These are phyloP conservation scores for Agonopterix subpropinquella DNA, from an alignment of 2,888 invertebrate genomes.

Conservation along the genomic window DNA sequence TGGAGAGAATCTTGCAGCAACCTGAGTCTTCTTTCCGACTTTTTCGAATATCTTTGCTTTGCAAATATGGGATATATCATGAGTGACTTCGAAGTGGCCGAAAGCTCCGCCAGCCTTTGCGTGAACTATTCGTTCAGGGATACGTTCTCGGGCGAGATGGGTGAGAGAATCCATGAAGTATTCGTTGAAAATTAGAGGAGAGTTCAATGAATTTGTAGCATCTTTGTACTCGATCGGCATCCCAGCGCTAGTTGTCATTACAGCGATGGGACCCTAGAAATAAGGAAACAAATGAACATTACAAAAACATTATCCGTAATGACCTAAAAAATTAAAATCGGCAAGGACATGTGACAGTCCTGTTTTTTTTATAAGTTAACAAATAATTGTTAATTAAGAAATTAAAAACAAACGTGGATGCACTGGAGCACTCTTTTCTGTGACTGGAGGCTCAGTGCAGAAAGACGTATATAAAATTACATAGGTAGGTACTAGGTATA, in stretches of 20 bases:
- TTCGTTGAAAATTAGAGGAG: constrained; percentile 85
- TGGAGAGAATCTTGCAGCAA: constrained; percentile 85
- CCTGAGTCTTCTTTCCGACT: constrained; percentile 84
- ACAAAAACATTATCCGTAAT: too few relatives aligned
- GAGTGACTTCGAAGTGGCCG: constrained; percentile 89
- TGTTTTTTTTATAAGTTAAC: too few relatives aligned
- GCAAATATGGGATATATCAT: constrained; percentile 84
- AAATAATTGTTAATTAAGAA: too few relatives aligned
- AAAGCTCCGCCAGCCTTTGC: constrained; percentile 94
- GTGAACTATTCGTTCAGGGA: constrained; percentile 94
- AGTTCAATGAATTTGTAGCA: constrained; percentile 85
- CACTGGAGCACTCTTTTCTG: too few relatives aligned
- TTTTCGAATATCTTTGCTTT: constrained; percentile 84
- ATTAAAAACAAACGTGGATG: too few relatives aligned
- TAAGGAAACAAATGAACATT: not conserved
- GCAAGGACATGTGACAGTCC: too few relatives aligned
- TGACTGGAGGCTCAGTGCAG: too few relatives aligned
- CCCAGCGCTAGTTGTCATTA: constrained; percentile 85
- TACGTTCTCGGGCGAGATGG: constrained; percentile 90
- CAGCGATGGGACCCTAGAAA: constrained; percentile 65
- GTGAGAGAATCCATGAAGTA: constrained; percentile 83
- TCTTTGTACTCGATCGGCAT: constrained; percentile 83
- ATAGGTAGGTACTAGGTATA: too few relatives aligned
- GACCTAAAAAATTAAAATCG: too few relatives aligned
- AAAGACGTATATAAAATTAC: too few relatives aligned